Base-by-base conservation (phyloP, 2,888 invertebrate genomes). In the Cheilosia grossa region DNA sequence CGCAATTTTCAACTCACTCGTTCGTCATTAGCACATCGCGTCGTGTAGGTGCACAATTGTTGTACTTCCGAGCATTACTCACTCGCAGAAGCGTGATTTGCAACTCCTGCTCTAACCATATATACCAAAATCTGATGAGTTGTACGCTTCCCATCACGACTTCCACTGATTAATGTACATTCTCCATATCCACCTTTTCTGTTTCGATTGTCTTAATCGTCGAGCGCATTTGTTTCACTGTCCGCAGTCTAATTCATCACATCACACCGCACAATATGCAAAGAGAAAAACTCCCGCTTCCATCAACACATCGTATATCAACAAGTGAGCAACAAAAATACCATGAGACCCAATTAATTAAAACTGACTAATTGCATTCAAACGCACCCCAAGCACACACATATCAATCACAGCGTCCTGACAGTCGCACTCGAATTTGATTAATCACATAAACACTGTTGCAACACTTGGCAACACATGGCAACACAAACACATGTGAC, bases 341-440 rank as follows among this genome's bases (percentile, higher is more conserved):
- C 40, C 49, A 44, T 17, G 37, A 13, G 19, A 42, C 47, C 10
- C 61, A 42, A 80, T 80, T 66, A 67, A 79, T 73, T 67, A 61
- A 73, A 61, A 73, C 37, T 37, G 53, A 58, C 73, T 80, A 74
- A 80, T 80, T 67, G 59, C 61, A 53, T 24, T 54, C 54, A 59
- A 66, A 47, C 40, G 5, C 13, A 42, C 15, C 13, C 58, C 33
- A 21, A 4, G 27, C 33, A 77, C 44, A 17, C 59, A 77, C 59
- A 33, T 59, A 77, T 67, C 75, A 77, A 77, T 77, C 67, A 75
- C 66, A 66, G 37, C 49, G 30, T 51, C 64, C 66, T 66, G 24
- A 49, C 56, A 73, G 61, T 49, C 40, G 15, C 66, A 66, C 66
- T 75, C 73, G 73, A 73, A 73, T 73, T 73, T 61, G 53, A 73